Conservation (phyloP, 2,113 vertebrate species). For the Cairina moschata region DNA sequence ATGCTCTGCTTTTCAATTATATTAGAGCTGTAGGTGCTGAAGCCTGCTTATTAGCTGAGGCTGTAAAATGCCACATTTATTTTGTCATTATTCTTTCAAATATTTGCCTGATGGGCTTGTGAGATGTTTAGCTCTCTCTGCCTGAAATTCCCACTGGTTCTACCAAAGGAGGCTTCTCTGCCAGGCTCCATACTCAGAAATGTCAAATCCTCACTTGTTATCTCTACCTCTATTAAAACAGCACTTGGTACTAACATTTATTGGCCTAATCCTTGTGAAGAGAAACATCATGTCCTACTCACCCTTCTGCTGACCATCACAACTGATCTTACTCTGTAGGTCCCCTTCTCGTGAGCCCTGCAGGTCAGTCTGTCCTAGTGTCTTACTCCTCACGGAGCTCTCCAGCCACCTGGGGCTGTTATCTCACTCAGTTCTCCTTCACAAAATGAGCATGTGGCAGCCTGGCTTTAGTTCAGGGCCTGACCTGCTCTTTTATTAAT, state of each 20-base stretch:
- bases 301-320: not conserved
- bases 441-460: not conserved
- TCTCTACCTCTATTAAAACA: not conserved
- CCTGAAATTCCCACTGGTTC: not conserved
- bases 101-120: constrained; percentile 36
- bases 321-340: not conserved
- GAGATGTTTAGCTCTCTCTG: not conserved
- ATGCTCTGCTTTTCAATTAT: constrained; percentile 30
- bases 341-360: not conserved
- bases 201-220: constrained; percentile 1
- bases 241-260: not conserved
- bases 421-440: not conserved
- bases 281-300: not conserved
- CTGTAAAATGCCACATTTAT: constrained; percentile 54
- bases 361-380: not conserved
- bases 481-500: constrained; percentile 3
- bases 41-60: constrained; percentile 18
- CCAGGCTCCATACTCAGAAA: not conserved
- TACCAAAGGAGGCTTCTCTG: not conserved
- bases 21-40: constrained; percentile 18
- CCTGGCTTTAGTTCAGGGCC: not conserved
- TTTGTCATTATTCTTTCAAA: constrained; percentile 39
- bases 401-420: not conserved
- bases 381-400: not conserved
- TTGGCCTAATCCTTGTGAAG: constrained; percentile 14